Conservation (phyloP, 1,140 invertebrate species). For the Sycobia sp. region DNA sequence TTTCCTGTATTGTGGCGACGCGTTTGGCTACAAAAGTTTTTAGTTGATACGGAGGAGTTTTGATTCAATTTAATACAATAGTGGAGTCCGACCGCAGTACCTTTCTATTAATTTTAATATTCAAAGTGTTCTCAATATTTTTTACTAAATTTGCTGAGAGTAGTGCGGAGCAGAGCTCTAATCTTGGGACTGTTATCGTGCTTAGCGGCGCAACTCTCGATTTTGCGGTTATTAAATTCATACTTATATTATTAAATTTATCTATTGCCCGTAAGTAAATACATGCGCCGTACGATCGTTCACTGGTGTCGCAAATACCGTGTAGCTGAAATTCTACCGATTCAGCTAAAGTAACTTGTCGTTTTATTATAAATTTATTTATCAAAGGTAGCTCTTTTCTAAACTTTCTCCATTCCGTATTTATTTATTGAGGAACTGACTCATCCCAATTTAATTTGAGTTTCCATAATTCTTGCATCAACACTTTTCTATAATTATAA, state of each 20-base stretch:
- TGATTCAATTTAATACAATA: no score
- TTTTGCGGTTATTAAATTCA: constrained; percentile 44
- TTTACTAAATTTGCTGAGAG: no score
- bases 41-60: no score
- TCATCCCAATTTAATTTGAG: constrained; percentile 2
- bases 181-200: no score
- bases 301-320: constrained; percentile 37
- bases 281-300: constrained; percentile 30
- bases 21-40: no score
- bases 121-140: no score
- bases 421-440: neutral
- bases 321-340: constrained; percentile 29
- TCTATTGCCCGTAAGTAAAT: constrained; percentile 21
- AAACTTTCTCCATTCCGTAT: neutral
- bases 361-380: neutral
- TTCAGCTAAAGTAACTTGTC: neutral
- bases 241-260: neutral
- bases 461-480: constrained; percentile 2
- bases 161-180: constrained; percentile 55
- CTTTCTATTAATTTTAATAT: no score
- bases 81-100: no score
- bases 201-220: constrained; percentile 54
- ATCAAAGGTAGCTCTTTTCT: neutral
- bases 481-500: neutral
- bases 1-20: no score